phyloP scores from a whole-genome alignment of 2,113 vertebrate species.

The Glareola pratincola region DNA sequence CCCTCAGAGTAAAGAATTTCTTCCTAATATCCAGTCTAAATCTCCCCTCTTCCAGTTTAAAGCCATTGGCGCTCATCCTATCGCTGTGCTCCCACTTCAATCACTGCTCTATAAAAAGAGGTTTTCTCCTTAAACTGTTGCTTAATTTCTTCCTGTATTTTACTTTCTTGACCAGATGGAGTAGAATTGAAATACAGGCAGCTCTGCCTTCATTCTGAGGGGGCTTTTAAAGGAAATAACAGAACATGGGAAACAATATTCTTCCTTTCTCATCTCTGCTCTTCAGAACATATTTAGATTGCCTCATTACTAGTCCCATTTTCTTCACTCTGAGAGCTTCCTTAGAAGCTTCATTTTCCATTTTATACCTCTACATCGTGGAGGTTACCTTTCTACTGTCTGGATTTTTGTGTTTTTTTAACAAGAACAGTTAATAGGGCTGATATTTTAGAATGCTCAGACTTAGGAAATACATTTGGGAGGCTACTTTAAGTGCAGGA shows the following conservation, averaged over 20 bases:
- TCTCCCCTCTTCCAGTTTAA: too few relatives aligned
- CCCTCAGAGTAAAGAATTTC: too few relatives aligned
- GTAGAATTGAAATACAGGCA: neutral
- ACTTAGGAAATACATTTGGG: neutral
- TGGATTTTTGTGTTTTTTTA: neutral
- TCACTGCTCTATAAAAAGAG: neutral
- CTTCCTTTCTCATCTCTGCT: neutral
- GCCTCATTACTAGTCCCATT: neutral
- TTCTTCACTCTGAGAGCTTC: neutral
- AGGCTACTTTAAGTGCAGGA: neutral
- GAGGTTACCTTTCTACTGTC: neutral
- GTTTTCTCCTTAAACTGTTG: neutral
- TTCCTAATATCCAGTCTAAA: too few relatives aligned
- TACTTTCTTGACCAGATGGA: neutral
- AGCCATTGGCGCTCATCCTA: too few relatives aligned
- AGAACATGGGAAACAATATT: neutral
- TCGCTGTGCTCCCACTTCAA: neutral
- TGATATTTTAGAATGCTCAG: neutral
- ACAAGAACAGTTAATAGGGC: neutral
- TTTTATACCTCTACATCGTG: neutral
- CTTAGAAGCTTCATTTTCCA: slow-evolving; percentile 3
- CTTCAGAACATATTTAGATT: neutral
- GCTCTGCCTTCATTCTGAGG: neutral
- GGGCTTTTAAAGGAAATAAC: neutral
- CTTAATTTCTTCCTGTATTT: neutral